phyloP scores from a whole-genome alignment of 2,113 vertebrate genomes.

The Mohoua ochrocephala region DNA sequence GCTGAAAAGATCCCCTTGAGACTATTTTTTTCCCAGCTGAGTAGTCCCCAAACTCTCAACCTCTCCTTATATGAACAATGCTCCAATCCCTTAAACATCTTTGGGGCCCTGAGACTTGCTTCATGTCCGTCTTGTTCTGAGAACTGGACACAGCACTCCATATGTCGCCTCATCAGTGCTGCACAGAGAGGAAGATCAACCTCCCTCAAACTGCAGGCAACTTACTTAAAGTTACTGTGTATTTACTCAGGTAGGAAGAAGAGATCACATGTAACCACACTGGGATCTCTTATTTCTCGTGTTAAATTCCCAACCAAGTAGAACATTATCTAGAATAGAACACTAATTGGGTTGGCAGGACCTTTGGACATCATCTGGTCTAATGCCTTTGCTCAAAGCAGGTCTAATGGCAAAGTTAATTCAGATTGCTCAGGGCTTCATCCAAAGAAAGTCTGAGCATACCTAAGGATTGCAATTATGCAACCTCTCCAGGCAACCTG shows the following conservation, averaged over 20 bases:
- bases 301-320: not conserved
- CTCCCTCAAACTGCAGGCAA: not conserved
- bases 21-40: not conserved
- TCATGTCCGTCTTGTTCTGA: not conserved
- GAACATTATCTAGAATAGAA: not conserved
- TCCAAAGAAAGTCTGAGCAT: not conserved
- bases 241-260: not conserved
- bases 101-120: not conserved
- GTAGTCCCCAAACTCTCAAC: not conserved
- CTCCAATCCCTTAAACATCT: not conserved
- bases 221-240: not conserved
- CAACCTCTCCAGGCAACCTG: not conserved
- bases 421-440: not conserved
- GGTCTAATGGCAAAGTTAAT: not conserved
- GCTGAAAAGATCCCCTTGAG: not conserved
- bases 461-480: not conserved
- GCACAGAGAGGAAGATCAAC: not conserved
- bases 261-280: not conserved
- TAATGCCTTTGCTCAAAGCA: not conserved
- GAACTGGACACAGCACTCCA: not conserved
- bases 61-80: not conserved
- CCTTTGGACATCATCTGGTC: not conserved
- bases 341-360: not conserved
- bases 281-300: not conserved
- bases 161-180: not conserved